These are phyloP conservation scores for Nasonia vitripennis DNA, from an alignment of 1,140 invertebrate species.

Conservation along the genomic window DNA sequence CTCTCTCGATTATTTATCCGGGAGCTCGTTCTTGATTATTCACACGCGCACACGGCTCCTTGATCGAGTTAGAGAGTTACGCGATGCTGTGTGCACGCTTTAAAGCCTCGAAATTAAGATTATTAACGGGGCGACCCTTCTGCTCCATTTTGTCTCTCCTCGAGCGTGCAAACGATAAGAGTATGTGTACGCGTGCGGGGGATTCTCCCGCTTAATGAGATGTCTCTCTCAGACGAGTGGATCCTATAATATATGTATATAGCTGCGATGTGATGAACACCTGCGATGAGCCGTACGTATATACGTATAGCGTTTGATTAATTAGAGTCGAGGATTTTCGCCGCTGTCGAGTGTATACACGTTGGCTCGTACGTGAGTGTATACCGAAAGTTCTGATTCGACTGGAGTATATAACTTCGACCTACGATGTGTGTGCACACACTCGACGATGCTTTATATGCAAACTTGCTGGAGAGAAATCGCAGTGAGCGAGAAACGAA, in stretches of 20 bases:
- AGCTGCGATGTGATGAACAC: too few relatives aligned
- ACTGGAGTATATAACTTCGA: neutral
- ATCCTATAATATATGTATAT: too few relatives aligned
- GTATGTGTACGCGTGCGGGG: too few relatives aligned
- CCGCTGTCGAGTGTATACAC: neutral
- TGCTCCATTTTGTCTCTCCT: too few relatives aligned
- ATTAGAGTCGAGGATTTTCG: neutral
- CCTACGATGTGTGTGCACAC: neutral
- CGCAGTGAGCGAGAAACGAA: neutral
- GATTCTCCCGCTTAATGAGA: too few relatives aligned
- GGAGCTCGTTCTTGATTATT: neutral
- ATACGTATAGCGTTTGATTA: neutral
- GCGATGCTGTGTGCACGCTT: too few relatives aligned
- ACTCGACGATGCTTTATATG: too few relatives aligned
- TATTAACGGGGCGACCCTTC: too few relatives aligned
- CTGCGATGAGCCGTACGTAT: too few relatives aligned
- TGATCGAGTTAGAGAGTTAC: neutral
- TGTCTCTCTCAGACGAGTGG: too few relatives aligned
- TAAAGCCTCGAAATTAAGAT: neutral
- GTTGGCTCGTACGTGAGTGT: neutral
- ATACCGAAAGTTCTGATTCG: too few relatives aligned
- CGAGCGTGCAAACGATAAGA: too few relatives aligned
- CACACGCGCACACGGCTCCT: neutral
- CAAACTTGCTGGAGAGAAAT: neutral
- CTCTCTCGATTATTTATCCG: neutral